These are phyloP conservation scores for Macrocentrus cingulum DNA, from an alignment of 1,140 invertebrate species.

Conservation along the genomic window DNA sequence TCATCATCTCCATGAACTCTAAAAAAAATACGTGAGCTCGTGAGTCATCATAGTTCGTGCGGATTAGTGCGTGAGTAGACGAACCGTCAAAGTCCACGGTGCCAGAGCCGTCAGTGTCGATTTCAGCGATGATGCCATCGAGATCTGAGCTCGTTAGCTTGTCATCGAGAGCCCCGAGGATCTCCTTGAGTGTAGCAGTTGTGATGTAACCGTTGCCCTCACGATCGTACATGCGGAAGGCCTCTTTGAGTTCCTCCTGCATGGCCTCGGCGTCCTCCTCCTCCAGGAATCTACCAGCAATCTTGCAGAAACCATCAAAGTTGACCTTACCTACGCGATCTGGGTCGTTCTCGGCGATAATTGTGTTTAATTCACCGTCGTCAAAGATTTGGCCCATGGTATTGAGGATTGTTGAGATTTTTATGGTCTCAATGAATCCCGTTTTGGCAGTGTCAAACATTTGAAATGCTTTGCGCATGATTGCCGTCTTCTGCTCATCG, in stretches of 20 bases:
- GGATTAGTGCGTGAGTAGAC: constrained; percentile 27
- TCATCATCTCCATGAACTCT: constrained; percentile 89
- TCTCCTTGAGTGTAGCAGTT: constrained; percentile 86
- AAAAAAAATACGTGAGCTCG: constrained; percentile 34
- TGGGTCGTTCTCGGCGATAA: constrained; percentile 84
- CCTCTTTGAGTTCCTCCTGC: constrained; percentile 92
- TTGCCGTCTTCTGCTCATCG: constrained; percentile 81
- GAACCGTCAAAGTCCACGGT: constrained; percentile 87
- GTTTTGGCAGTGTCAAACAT: constrained; percentile 92
- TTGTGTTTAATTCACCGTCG: constrained; percentile 77
- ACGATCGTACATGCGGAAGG: constrained; percentile 80
- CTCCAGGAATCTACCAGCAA: constrained; percentile 86
- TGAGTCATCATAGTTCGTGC: too few species aligned
- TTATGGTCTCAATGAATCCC: constrained; percentile 85
- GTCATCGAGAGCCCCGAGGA: constrained; percentile 86
- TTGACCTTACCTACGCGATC: constrained; percentile 86
- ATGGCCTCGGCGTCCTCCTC: constrained; percentile 91
- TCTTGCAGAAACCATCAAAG: constrained; percentile 89
- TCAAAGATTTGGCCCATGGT: constrained; percentile 92
- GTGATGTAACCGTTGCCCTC: constrained; percentile 93
- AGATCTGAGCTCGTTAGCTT: constrained; percentile 81
- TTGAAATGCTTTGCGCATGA: constrained; percentile 90
- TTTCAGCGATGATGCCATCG: constrained; percentile 90
- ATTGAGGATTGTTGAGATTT: constrained; percentile 89
- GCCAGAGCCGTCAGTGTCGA: constrained; percentile 90